phyloP scores from a whole-genome alignment of 2,888 invertebrate species.

The Polietes domitor region DNA sequence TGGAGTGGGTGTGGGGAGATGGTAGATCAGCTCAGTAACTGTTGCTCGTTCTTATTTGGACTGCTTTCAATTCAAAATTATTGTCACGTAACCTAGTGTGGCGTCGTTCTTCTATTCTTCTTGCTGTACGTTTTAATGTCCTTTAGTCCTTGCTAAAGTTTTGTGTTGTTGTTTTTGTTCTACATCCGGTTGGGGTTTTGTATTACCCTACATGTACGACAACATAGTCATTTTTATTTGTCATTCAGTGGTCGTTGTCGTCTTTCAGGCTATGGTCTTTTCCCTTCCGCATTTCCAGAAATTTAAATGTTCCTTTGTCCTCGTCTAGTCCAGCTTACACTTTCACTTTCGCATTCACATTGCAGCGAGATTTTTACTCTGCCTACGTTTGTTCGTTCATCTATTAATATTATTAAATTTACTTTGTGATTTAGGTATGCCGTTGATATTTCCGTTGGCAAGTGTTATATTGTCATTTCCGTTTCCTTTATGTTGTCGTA shows the following conservation, averaged over 20 bases:
- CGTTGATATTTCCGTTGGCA: slow-evolving; percentile 45
- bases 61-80: neutral
- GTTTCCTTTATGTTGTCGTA: slow-evolving; percentile 38
- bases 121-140: neutral
- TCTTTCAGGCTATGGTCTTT: neutral
- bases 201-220: neutral
- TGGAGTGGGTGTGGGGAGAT: no score
- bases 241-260: neutral
- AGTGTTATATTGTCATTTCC: slow-evolving; percentile 41
- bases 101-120: neutral
- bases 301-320: neutral
- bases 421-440: slow-evolving; percentile 1
- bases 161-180: neutral
- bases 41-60: slow-evolving; percentile 11
- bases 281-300: neutral
- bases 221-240: slow-evolving; percentile 5
- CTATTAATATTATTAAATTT: slow-evolving; percentile 28
- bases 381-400: neutral
- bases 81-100: neutral
- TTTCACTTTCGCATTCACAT: neutral
- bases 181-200: neutral
- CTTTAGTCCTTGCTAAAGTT: neutral
- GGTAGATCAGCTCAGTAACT: neutral
- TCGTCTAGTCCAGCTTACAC: neutral
- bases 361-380: neutral